Evolutionary conservation across 2,888 invertebrate species (phyloP), one percentile per base, ranked within the genome.

Genomic region (Drosophila yooni): DNA sequence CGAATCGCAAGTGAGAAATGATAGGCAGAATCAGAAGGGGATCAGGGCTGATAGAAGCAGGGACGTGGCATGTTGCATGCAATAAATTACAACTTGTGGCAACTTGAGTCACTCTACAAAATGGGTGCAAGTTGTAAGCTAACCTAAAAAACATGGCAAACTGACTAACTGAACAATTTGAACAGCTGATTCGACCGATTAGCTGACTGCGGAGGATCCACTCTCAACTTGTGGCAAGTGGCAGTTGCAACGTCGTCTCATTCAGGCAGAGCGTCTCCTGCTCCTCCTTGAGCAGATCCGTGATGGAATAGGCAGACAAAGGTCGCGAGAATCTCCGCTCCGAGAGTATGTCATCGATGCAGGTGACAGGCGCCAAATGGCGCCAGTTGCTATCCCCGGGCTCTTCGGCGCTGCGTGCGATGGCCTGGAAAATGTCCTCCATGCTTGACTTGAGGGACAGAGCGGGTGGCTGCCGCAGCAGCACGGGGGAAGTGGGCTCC

Each of bases 281-380:
- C 74, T 92, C 92, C 69, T 92, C 93, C 69, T 91, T 91, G 40
- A 93, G 85, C 71, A 93, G 88, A 85, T 93, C 93, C 54, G 92
- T 92, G 75, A 93, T 93, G 73, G 93, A 93, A 79, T 93, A 93
- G 18, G 93, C 92, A 25, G 93, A 93, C 18, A 93, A 70, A 0
- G 93, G 91, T 0, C 93, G 79, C 1, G 93, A 93, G 69, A 93
- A 88, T 4, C 93, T 74, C 0, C 93, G 91, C 72, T 93, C 91
- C 11, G 91, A 91, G 51, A 93, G 87, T 62, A 93, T 93, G 33
- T 93, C 93, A 69, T 93, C 93, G 69, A 93, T 92, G 57, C 92
- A 89, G 75, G 92, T 92, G 46, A 93, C 91, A 25, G 93, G 92
- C 51, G 91, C 81, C 4, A 89, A 77, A 21, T 15, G 46, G 13